These are phyloP conservation scores for Hydropotes inermis DNA, from an alignment of 2,113 vertebrate genomes.

Conservation along the genomic window DNA sequence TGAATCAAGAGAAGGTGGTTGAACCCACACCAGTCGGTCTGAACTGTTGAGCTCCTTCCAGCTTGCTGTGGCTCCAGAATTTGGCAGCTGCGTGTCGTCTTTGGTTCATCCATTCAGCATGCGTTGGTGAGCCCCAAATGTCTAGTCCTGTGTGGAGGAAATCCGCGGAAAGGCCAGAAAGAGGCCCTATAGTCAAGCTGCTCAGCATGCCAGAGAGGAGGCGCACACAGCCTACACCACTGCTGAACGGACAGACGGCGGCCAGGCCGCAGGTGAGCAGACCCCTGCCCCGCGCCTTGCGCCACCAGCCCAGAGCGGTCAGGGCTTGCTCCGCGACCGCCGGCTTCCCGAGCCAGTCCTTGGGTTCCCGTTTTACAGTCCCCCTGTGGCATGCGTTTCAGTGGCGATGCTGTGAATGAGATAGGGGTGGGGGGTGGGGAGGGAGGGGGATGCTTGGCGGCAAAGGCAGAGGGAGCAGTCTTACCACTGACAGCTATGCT, in stretches of 20 bases:
- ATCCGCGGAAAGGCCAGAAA: neutral
- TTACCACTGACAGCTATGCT: neutral
- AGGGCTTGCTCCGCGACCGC: neutral
- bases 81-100: rapidly evolving
- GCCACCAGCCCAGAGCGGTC: neutral
- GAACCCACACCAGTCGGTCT: neutral
- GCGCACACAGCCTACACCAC: too few species aligned
- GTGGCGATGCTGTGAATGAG: neutral
- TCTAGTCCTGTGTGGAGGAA: neutral
- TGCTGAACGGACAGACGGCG: rapidly evolving
- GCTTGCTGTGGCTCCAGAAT: neutral
- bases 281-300: neutral
- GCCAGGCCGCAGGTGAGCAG: rapidly evolving
- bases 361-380: too few species aligned
- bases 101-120: neutral
- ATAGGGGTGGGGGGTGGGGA: neutral
- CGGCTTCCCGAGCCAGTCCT: neutral
- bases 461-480: neutral
- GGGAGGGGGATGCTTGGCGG: rapidly evolving
- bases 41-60: neutral
- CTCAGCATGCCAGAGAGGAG: neutral
- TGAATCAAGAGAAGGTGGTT: neutral
- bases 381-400: rapidly evolving
- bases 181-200: neutral
- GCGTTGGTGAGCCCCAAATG: neutral